A percentile compares a stretch with the other conserved stretches of the same genome.
phyloP scores from a whole-genome alignment of 92 coral and sea anemone genomes.

The Scolanthus callimorphus region DNA sequence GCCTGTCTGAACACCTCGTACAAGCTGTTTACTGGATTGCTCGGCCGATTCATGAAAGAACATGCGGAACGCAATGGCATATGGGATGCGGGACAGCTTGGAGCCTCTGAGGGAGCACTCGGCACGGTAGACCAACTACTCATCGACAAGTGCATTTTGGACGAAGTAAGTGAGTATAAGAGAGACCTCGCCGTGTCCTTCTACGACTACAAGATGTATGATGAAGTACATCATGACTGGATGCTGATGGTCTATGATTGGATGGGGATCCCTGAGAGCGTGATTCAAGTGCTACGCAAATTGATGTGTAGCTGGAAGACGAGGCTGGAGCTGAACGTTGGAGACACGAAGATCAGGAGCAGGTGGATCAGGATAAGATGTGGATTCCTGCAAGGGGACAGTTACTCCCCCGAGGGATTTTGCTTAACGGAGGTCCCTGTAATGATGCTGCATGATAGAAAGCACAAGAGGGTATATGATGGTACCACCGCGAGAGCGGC shows the following conservation, averaged over 20 bases:
- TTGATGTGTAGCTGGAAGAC: no score
- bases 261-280: constrained; percentile 20
- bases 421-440: constrained; percentile 32
- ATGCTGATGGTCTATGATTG: constrained; percentile 23
- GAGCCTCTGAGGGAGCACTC: constrained; percentile 17
- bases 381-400: constrained; percentile 39
- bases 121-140: constrained; percentile 25
- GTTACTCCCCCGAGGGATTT: no score
- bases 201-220: constrained; percentile 15
- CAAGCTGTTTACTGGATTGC: constrained; percentile 1
- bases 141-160: constrained; percentile 28
- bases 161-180: constrained; percentile 27
- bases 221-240: no score
- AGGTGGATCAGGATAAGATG: constrained; percentile 12
- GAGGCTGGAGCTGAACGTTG: constrained; percentile 29
- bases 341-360: neutral
- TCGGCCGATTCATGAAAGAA: constrained; percentile 11
- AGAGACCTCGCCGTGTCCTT: constrained; percentile 32
- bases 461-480: constrained; percentile 16
- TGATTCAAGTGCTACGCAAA: constrained; percentile 7
- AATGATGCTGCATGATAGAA: constrained; percentile 16
- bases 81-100: constrained; percentile 23
- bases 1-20: constrained; percentile 3
- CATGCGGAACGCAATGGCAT: no score
- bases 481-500: constrained; percentile 5